Evolutionary conservation across 2,113 vertebrate species (phyloP), one percentile per base, ranked within the genome.

Genomic region (Toxostoma redivivum): DNA sequence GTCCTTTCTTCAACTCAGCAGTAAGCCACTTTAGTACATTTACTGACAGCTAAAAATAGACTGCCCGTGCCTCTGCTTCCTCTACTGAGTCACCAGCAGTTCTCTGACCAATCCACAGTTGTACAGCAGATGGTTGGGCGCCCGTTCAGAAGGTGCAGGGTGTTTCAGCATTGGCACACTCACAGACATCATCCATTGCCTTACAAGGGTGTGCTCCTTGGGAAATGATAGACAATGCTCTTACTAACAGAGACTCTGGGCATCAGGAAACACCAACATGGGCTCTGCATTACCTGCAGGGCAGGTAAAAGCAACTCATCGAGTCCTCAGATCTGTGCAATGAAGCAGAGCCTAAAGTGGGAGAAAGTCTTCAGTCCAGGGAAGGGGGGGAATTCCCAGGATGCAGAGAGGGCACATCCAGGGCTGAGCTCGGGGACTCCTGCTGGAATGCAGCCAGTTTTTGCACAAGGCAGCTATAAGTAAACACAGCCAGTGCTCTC

Each of bases 21-120:
- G 90, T 93, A 91, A 95, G 90, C 94, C 85, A 93, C 94, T 95
- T 93, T 25, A 94, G 90, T 90, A 77, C 94, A 86, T 94, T 90
- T 90, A 90, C 94, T 92, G 94, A 66, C 62, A 93, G 74, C 92
- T 96, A 96, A 94, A 97, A 96, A 97, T 96, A 96, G 92, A 65
- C 15, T 0, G 5, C 14, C 92, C 71, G 30, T 92, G 90, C 79
- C 71, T 92, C 6, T 0, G 66, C 90, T 97, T 93, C 90, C 79
- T 90, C 76, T 25, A 35, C 72, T 93, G 90, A 94, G 82, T 96
- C 92, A 95, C 88, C 74, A 77, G 53, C 66, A 92, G 48, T 21
- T 88, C 87, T 92, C 86, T 86, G 92, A 79, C 94, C 94, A 76
- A 53, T 40, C 57, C 85, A 53, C 53, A 28, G 24, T 62, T 84